Base-by-base conservation (phyloP, 2,888 invertebrate genomes). In the Mythimna pallens region DNA sequence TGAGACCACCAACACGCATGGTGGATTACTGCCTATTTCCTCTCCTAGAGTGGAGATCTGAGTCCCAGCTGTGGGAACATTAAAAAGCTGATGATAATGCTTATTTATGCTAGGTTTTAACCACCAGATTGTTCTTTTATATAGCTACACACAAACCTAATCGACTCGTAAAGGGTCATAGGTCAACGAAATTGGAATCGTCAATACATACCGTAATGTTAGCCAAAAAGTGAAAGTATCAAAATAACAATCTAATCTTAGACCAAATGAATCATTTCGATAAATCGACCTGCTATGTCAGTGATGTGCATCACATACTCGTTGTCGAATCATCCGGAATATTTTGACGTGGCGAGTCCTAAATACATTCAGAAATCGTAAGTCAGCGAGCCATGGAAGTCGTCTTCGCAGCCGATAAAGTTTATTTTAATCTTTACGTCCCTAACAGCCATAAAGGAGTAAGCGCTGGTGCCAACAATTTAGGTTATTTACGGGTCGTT, bases 381-480 rank as follows among this genome's bases (percentile, higher is more conserved):
- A 68, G 73, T 77, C 71, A 73, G 61, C 62, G 65, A 62, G 59
- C 74, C 68, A 62, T 75, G 69, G 68, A 20, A 70, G 68, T 68
- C 52, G 47, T 84, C 76, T 85, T 86, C 83, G 65, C 85, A 86
- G 78, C 79, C 86, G 81, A 89, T 89, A 86, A 89, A 87, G 86
- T 88, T 89, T 91, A 91, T 91, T 91, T 91, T 83, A 73, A 89
- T 88, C 89, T 90, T 90, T 89, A 90, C 82, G 82, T 78, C 87
- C 86, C 88, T 88, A 89, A 86, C 76, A 70, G 87, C 88, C 86
- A 85, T 91, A 88, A 90, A 89, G 85, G 82, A 87, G 85, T 84
- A 82, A 84, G 64, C 67, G 66, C 36, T 65, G 85, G 79, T 91
- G 91, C 91, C 91, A 91, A 89, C 91, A 86, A 89, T 88, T 72